Base-by-base conservation (phyloP, 1,140 invertebrate species). In the Galleria mellonella region DNA sequence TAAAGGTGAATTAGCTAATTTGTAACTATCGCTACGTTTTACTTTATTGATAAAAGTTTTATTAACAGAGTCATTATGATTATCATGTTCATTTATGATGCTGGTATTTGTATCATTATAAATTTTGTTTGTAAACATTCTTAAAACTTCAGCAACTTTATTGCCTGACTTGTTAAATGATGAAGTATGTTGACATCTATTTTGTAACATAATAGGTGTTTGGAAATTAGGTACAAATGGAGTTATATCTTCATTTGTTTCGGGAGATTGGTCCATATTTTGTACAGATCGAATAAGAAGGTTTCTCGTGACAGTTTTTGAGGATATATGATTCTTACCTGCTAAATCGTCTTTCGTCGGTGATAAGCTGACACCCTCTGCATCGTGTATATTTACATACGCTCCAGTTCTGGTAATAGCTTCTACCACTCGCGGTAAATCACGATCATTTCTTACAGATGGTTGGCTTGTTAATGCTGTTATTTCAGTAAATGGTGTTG, bases 1-100 rank as follows among this genome's bases (percentile, higher is more conserved):
- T 47, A 91, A 87, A 1, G 90, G 89, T 33, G 89, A 91, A 81
- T 95, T 96, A 0, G 94, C 94, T 73, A 94, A 89, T 49, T 94
- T 90, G 70, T 96, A 96, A 81, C 94, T 95, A 71, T 95, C 93
- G 72, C 93, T 95, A 33, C 94, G 89, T 83, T 94, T 94, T 15
- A 96, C 85, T 72, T 90, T 90, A 39, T 62, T 55, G 44, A 60
- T 47, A 15, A 58, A 56, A 51, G 72, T 83, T 28, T 75, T 23
- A 23, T 23, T 2, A 23, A 23, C 68, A 47, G 32, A 45, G 32
- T 49, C 38, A 44, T 69, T 60, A 38, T 49, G 49, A 47, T 9
- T 33, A 30, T 37, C 35, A 13, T 27, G 11, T 30, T 66, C 55
- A 33, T 44, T 56, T 47, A 60, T 53, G 47, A 13, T 53, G 2